Evolutionary conservation across 2,888 invertebrate genomes (phyloP).

Genomic region (Pollenia labialis): DNA sequence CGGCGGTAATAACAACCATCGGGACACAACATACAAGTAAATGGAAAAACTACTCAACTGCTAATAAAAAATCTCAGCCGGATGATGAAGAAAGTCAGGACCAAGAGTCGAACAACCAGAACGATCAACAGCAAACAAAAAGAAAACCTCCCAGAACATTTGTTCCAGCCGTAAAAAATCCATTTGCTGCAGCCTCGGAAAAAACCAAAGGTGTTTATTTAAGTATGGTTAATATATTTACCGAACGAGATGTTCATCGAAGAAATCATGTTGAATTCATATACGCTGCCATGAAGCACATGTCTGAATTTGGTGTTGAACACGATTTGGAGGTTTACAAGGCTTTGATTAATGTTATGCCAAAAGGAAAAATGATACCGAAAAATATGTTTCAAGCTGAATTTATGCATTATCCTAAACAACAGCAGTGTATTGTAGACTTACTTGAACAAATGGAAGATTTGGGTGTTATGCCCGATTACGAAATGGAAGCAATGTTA

Average conservation of each 20-base stretch:
- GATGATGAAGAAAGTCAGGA: conserved; percentile 24
- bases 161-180: conserved; percentile 80
- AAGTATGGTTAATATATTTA: conserved; percentile 90
- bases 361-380: conserved; percentile 95
- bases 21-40: not conserved
- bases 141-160: conserved; percentile 27
- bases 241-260: conserved; percentile 88
- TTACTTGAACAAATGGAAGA: conserved; percentile 96
- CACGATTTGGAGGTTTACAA: conserved; percentile 95
- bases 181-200: conserved; percentile 78
- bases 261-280: conserved; percentile 98
- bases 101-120: not conserved
- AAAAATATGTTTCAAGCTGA: conserved; percentile 93
- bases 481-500: conserved; percentile 93
- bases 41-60: conserved; percentile 38
- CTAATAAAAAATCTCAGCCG: conserved; percentile 14
- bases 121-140: conserved; percentile 44
- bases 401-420: conserved; percentile 97
- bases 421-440: conserved; percentile 97
- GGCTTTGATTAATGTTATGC: conserved; percentile 92
- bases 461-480: conserved; percentile 95
- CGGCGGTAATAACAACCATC: not conserved
- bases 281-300: conserved; percentile 92
- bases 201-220: conserved; percentile 87
- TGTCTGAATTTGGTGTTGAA: conserved; percentile 95